Evolutionary conservation across 2,113 vertebrate species (phyloP), one percentile per base, ranked within the genome.

Genomic region (Antennarius striatus): DNA sequence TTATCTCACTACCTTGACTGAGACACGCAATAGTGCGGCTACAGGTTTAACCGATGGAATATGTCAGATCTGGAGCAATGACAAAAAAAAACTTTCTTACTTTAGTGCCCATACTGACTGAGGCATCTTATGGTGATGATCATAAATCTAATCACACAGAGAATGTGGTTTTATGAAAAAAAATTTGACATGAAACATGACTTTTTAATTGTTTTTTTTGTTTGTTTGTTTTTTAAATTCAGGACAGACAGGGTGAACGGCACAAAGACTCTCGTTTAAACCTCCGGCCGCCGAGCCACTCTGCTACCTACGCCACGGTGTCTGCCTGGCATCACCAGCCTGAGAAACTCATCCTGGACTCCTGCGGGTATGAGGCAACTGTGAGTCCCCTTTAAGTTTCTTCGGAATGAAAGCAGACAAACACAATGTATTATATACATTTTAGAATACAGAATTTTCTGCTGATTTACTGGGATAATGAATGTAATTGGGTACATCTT

Each of bases 281-380:
- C 58, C 92, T 98, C 29, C 94, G 98, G 5, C 97, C 96, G 0
- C 96, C 96, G 1, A 98, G 95, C 89, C 93, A 96, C 50, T 96
- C 98, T 2, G 93, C 97, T 17, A 95, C 95, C 0, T 98, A 95
- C 0, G 93, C 96, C 54, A 96, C 96, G 0, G 95, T 98, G 59
- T 98, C 98, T 42, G 96, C 95, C 77, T 99, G 98, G 98, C 98
- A 99, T 62, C 98, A 99, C 89, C 97, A 96, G 84, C 97, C 98
- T 0, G 98, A 99, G 90, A 99, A 98, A 54, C 95, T 99, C 85
- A 99, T 99, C 91, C 94, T 98, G 6, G 96, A 98, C 79, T 97
- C 97, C 78, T 99, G 98, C 0, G 94, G 96, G 51, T 99, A 99
- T 0, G 97, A 98, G 92, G 96, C 98, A 73, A 98, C 95, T 0